Percentiles rank a stretch among this genome's conserved stretches.
Conservation (phyloP, 2,113 vertebrate genomes). For the Eulacestoma nigropectus region DNA sequence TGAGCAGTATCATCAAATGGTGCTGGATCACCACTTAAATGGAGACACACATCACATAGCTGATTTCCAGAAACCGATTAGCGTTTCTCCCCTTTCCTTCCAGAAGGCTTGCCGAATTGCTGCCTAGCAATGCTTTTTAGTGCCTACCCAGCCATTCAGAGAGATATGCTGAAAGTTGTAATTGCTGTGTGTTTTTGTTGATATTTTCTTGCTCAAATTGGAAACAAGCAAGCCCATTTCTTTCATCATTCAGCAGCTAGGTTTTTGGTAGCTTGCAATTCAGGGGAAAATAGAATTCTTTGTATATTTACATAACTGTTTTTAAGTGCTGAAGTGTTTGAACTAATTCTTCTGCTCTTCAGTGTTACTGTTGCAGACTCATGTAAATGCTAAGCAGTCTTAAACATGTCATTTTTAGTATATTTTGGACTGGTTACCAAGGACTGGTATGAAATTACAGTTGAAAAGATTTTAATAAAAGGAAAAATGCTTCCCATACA, state of each 20-base stretch:
- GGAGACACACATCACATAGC: background rate
- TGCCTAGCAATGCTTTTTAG: background rate
- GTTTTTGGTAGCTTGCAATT: background rate
- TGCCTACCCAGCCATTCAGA: background rate
- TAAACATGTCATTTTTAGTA: background rate
- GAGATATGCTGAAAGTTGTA: background rate
- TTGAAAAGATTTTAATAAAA: background rate
- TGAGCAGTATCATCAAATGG: background rate
- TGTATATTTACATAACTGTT: background rate
- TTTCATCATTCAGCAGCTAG: background rate
- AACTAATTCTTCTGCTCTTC: background rate
- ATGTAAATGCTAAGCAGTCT: background rate
- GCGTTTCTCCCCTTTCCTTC: background rate
- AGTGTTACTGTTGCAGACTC: background rate
- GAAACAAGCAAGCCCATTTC: slow-evolving; percentile 7
- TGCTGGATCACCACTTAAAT: background rate
- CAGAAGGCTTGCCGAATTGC: background rate
- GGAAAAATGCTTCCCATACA: background rate
- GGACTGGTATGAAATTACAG: background rate
- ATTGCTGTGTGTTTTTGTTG: slow-evolving; percentile 11
- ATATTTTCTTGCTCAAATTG: background rate
- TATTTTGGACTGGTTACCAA: background rate
- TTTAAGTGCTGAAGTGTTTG: background rate
- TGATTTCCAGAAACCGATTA: background rate
- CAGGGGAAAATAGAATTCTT: slow-evolving; percentile 9